Evolutionary conservation across 92 coral and sea anemone genomes (phyloP).

Genomic region (Zoanthus sociatus): DNA sequence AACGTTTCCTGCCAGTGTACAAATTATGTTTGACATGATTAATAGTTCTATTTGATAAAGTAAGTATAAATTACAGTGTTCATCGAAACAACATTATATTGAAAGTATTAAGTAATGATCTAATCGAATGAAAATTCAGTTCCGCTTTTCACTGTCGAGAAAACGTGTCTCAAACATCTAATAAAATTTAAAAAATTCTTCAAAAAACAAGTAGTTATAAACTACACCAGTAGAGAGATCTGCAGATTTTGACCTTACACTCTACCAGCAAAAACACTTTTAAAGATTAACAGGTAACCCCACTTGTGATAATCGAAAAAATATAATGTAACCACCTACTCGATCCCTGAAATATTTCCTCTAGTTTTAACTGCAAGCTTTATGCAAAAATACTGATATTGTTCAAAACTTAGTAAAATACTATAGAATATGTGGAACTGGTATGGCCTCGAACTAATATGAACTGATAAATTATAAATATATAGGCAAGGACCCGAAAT

Average conservation of each 20-base stretch:
- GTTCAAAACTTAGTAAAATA: background rate
- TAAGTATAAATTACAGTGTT: background rate
- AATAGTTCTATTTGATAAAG: background rate
- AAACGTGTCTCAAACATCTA: background rate
- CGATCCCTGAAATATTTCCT: background rate
- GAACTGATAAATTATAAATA: constrained; percentile 35
- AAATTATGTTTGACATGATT: background rate
- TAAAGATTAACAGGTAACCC: constrained; percentile 14
- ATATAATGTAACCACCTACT: background rate
- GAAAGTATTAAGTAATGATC: background rate
- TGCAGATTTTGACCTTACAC: background rate
- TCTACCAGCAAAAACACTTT: constrained; percentile 28
- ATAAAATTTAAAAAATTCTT: background rate
- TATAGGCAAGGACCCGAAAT: background rate
- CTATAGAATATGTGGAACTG: background rate
- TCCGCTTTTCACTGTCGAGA: background rate
- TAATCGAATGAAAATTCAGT: no score
- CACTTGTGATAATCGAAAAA: background rate
- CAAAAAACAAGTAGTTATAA: background rate
- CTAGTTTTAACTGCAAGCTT: background rate
- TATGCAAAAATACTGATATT: background rate
- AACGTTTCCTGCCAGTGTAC: background rate
- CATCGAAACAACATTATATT: background rate
- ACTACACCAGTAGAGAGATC: background rate
- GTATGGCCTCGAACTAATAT: background rate